Conservation (phyloP, 2,888 invertebrate species). For the Meandrusa payeni region DNA sequence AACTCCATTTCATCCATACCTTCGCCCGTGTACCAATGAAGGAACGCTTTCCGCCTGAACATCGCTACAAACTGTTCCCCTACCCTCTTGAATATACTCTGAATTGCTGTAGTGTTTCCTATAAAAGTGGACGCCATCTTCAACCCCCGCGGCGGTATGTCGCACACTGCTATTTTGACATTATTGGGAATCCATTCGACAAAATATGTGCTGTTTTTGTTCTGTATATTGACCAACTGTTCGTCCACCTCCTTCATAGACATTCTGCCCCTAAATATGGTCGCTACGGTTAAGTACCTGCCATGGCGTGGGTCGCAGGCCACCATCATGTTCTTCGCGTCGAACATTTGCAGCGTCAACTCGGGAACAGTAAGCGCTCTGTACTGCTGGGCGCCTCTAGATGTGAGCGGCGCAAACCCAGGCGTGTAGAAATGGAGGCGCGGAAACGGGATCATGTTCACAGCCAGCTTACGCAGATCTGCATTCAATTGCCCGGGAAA, state of each 20-base stretch:
- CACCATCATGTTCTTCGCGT: slow-evolving; percentile 92
- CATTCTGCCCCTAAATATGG: slow-evolving; percentile 94
- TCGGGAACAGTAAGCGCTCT: slow-evolving; percentile 95
- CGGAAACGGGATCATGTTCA: slow-evolving; percentile 84
- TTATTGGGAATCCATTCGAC: slow-evolving; percentile 92
- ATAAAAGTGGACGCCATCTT: slow-evolving; percentile 95
- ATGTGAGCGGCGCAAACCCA: slow-evolving; percentile 85
- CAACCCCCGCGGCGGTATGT: slow-evolving; percentile 87
- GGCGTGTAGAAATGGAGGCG: slow-evolving; percentile 80
- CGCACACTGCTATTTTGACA: slow-evolving; percentile 89
- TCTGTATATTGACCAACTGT: slow-evolving; percentile 88
- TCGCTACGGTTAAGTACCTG: slow-evolving; percentile 93
- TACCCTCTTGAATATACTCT: slow-evolving; percentile 92
- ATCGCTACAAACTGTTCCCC: slow-evolving; percentile 94
- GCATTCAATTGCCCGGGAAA: slow-evolving; percentile 79
- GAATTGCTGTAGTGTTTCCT: slow-evolving; percentile 92
- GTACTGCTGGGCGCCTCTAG: slow-evolving; percentile 93
- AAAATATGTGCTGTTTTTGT: slow-evolving; percentile 89
- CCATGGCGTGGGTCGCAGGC: slow-evolving; percentile 96
- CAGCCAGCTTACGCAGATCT: slow-evolving; percentile 67
- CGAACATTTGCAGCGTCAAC: slow-evolving; percentile 83
- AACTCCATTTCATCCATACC: slow-evolving; percentile 97
- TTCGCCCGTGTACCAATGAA: slow-evolving; percentile 97
- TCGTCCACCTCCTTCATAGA: slow-evolving; percentile 96
- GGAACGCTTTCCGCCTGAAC: slow-evolving; percentile 97